Evolutionary conservation across 2,113 vertebrate species (phyloP), one percentile per base, ranked within the genome.

Genomic region (Lathamus discolor): DNA sequence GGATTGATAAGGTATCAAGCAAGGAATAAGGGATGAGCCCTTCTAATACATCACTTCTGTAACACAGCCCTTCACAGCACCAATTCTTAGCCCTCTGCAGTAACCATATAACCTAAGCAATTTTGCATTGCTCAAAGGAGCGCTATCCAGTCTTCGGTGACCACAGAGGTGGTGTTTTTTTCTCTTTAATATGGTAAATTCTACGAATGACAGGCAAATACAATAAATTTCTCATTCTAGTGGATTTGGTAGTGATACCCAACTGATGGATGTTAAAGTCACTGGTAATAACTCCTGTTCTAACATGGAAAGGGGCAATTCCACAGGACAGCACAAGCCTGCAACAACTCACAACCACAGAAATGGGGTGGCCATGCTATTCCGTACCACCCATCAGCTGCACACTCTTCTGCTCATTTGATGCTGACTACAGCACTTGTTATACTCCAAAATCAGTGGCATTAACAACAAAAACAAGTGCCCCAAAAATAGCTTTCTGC

Each of bases 21-120:
- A 96, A 83, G 72, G 86, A 95, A 62, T 12, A 92, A 95, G 77
- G 81, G 43, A 51, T 70, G 51, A 97, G 91, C 80, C 90, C 96
- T 85, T 68, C 64, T 90, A 84, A 80, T 48, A 91, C 91, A 84
- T 83, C 96, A 94, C 96, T 94, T 88, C 95, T 55, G 49, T 46
- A 96, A 95, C 97, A 96, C 97, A 96, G 97, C 79, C 95, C 96
- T 96, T 92, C 51, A 64, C 87, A 92, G 95, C 96, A 73, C 64
- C 75, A 94, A 86, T 44, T 93, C 80, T 86, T 82, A 88, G 86
- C 64, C 61, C 80, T 88, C 76, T 81, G 93, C 44, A 93, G 66
- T 7, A 22, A 63, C 41, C 35, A 10, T 2, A 15, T 48, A 84
- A 79, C 39, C 92, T 83, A 82, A 90, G 88, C 25, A 55, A 64